Evolutionary conservation across 2,113 vertebrate genomes (phyloP).

Genomic region (Lycaon pictus): DNA sequence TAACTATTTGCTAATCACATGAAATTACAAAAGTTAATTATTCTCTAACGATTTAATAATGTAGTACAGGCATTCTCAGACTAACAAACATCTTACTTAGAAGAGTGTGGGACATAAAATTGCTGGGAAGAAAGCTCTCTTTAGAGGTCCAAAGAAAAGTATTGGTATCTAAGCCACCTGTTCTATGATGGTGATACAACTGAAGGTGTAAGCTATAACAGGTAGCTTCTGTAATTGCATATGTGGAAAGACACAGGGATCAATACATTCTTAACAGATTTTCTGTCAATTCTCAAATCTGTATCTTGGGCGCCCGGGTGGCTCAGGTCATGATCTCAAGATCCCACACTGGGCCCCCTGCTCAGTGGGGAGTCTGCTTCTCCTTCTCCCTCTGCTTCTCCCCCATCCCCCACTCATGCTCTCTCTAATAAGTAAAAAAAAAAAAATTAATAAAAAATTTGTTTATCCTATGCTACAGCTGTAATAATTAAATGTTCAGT

Average conservation of each 20-base stretch:
- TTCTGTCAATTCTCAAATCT: constrained; percentile 20
- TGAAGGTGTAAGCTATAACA: background rate
- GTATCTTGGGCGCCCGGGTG: too few relatives aligned
- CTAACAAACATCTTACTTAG: constrained; percentile 1
- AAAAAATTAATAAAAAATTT: too few relatives aligned
- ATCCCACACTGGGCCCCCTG: too few relatives aligned
- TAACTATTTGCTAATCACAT: constrained; percentile 3
- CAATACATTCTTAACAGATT: background rate
- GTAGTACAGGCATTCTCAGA: background rate
- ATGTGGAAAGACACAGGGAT: background rate
- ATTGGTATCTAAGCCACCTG: background rate
- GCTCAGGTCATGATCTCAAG: too few relatives aligned
- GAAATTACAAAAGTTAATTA: constrained; percentile 23
- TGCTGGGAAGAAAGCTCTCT: constrained; percentile 9
- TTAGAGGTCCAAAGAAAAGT: background rate
- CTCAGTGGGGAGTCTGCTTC: too few relatives aligned
- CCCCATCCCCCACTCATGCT: too few relatives aligned
- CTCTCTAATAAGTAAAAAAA: too few relatives aligned
- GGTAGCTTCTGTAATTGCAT: background rate
- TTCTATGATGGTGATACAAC: background rate
- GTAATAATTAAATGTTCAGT: constrained; percentile 39
- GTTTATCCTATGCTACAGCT: background rate
- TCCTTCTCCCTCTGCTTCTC: too few relatives aligned
- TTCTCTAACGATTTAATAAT: constrained; percentile 43
- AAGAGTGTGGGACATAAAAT: constrained; percentile 8